Evolutionary conservation across 2,888 invertebrate genomes (phyloP).

Genomic region (Limulus polyphemus): DNA sequence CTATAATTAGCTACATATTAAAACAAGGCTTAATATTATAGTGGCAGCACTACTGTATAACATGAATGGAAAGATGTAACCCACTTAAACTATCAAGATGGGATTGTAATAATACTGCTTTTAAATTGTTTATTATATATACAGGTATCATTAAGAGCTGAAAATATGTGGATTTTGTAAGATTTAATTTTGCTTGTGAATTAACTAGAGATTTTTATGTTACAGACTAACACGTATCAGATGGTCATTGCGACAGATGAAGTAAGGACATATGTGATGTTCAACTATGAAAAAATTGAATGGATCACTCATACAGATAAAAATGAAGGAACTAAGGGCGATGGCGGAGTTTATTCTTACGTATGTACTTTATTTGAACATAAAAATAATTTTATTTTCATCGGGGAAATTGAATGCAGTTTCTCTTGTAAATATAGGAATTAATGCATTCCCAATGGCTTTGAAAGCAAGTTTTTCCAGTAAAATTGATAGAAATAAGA

Average conservation of each 20-base stretch:
- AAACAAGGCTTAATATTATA: too few relatives aligned
- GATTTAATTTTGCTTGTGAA: neutral
- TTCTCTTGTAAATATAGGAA: too few relatives aligned
- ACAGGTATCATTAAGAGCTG: neutral
- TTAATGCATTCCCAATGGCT: too few relatives aligned
- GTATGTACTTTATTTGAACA: too few relatives aligned
- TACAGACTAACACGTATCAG: constrained; percentile 89
- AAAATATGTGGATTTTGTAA: neutral
- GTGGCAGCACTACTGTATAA: too few relatives aligned
- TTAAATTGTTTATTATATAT: neutral
- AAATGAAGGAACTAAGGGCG: constrained; percentile 58
- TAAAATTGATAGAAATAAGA: too few relatives aligned
- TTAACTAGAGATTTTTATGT: constrained; percentile 17
- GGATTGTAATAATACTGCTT: neutral
- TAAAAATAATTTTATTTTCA: too few relatives aligned
- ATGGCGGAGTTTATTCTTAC: constrained; percentile 54
- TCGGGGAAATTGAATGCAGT: too few relatives aligned
- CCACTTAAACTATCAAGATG: too few relatives aligned
- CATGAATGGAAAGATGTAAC: too few relatives aligned
- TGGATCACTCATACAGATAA: constrained; percentile 87
- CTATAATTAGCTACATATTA: too few relatives aligned
- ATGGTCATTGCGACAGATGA: constrained; percentile 83
- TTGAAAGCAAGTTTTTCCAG: too few relatives aligned
- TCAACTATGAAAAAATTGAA: constrained; percentile 79
- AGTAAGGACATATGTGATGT: constrained; percentile 84